phyloP scores from a whole-genome alignment of 1,140 invertebrate genomes.

The Drosophila parvula region DNA sequence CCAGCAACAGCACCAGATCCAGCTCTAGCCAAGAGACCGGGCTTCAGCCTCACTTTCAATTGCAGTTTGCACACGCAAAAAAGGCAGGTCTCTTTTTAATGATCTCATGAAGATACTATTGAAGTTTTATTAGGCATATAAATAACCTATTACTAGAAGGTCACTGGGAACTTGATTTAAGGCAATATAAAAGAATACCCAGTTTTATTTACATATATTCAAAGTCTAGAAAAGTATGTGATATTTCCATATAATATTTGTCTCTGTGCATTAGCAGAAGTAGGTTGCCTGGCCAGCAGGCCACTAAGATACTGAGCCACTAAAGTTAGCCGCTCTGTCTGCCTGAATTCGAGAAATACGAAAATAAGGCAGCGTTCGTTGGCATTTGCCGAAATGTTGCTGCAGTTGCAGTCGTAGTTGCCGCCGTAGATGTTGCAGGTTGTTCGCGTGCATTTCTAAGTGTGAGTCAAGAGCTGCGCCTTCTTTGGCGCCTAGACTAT shows the following conservation, averaged over 20 bases:
- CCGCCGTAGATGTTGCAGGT: conserved; percentile 28
- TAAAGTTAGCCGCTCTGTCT: conserved; percentile 30
- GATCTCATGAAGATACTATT: not conserved
- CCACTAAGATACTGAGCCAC: conserved; percentile 60
- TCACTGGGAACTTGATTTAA: not conserved
- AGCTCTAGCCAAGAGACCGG: conserved; percentile 27
- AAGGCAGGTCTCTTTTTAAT: not conserved
- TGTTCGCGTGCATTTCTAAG: conserved; percentile 50
- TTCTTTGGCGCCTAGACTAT: conserved; percentile 31
- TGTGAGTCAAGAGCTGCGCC: conserved; percentile 53
- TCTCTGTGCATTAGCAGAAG: conserved; percentile 46
- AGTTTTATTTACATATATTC: no score
- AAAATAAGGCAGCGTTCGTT: conserved; percentile 50
- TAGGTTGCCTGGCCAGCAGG: conserved; percentile 78
- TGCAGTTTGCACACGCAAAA: conserved; percentile 36
- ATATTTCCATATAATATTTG: not conserved
- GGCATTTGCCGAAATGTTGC: conserved; percentile 66
- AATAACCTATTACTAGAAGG: not conserved
- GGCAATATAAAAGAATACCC: no score
- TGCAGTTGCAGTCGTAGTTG: conserved; percentile 21
- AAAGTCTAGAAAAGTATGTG: no score
- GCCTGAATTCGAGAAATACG: conserved; percentile 23
- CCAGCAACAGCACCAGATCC: not conserved
- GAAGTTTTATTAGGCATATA: no score
- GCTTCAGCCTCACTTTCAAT: conserved; percentile 66